These are phyloP conservation scores for Aplidium turbinatum DNA, from an alignment of 23 tunicate genomes.

Conservation along the genomic window DNA sequence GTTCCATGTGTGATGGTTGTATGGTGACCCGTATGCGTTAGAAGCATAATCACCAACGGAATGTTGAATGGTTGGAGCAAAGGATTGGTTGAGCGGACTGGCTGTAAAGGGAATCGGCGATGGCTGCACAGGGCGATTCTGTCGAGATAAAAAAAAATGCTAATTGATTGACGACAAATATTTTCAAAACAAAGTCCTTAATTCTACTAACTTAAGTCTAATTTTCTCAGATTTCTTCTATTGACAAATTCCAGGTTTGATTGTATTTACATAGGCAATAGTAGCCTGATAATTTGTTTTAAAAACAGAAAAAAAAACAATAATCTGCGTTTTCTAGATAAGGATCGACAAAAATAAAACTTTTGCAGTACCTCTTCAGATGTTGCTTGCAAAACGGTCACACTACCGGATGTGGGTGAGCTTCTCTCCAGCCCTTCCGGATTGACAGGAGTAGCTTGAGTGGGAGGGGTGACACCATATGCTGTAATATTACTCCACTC, in stretches of 20 bases:
- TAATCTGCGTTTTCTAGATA: background rate
- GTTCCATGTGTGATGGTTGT: conserved; percentile 41
- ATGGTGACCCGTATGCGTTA: conserved; percentile 50
- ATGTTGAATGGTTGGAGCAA: conserved; percentile 30
- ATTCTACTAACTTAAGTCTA: too few species aligned
- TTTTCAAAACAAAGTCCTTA: too few species aligned
- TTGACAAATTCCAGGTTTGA: too few species aligned
- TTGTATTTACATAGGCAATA: too few species aligned
- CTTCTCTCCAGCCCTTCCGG: conserved; percentile 57
- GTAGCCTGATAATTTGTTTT: too few species aligned
- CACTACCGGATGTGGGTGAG: conserved; percentile 33
- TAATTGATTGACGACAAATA: too few species aligned
- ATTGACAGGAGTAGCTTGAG: conserved; percentile 79
- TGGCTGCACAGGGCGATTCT: conserved; percentile 22
- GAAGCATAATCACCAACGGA: conserved; percentile 24
- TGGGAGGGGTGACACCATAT: conserved; percentile 89
- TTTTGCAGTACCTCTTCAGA: conserved; percentile 58
- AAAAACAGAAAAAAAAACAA: too few species aligned
- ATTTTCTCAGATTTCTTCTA: too few species aligned
- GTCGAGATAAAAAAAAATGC: conserved; percentile 13
- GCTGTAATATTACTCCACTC: conserved; percentile 81
- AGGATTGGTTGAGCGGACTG: too few species aligned
- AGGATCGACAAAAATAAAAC: too few species aligned
- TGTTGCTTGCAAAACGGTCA: conserved; percentile 43
- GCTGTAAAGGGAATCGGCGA: conserved; percentile 21